These are phyloP conservation scores for Anarrhichthys ocellatus DNA, from an alignment of 2,113 vertebrate genomes.

Conservation along the genomic window DNA sequence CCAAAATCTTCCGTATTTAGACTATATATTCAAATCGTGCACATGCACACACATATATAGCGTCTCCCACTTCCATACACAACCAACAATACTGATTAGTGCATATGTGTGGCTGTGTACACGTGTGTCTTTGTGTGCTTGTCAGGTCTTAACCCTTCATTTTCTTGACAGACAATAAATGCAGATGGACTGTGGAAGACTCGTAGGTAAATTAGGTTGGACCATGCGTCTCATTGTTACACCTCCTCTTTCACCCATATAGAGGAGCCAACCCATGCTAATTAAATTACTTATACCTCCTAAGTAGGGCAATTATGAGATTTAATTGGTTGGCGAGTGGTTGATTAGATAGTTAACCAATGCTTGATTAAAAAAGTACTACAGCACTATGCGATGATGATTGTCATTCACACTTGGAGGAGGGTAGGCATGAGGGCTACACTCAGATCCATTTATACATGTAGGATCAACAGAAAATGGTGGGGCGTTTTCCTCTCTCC, in stretches of 20 bases:
- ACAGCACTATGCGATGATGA: slow-evolving; percentile 9
- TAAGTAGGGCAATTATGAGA: slow-evolving; percentile 72
- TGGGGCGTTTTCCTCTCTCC: slow-evolving; percentile 34
- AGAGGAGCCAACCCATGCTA: slow-evolving; percentile 47
- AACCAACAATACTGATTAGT: not conserved
- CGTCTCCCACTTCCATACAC: not conserved
- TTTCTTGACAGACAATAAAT: slow-evolving; percentile 39
- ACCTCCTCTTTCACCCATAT: slow-evolving; percentile 43
- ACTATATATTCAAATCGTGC: not conserved
- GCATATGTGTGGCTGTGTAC: not conserved
- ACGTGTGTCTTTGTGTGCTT: slow-evolving; percentile 13
- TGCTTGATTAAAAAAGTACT: slow-evolving; percentile 67
- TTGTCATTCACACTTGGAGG: slow-evolving; percentile 25
- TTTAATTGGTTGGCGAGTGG: slow-evolving; percentile 72
- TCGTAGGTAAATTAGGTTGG: slow-evolving; percentile 40
- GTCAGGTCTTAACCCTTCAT: slow-evolving; percentile 21
- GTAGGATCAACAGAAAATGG: slow-evolving; percentile 24
- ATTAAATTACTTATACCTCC: slow-evolving; percentile 70
- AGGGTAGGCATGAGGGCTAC: not conserved
- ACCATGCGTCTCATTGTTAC: slow-evolving; percentile 4
- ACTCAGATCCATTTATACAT: slow-evolving; percentile 18
- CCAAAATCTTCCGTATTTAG: not conserved
- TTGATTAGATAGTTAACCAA: slow-evolving; percentile 71
- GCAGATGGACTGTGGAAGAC: slow-evolving; percentile 19
- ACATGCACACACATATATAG: not conserved